Evolutionary conservation across 2,797 vertebrate genomes (phyloP).

Genomic region (Ptychadena robeensis): DNA sequence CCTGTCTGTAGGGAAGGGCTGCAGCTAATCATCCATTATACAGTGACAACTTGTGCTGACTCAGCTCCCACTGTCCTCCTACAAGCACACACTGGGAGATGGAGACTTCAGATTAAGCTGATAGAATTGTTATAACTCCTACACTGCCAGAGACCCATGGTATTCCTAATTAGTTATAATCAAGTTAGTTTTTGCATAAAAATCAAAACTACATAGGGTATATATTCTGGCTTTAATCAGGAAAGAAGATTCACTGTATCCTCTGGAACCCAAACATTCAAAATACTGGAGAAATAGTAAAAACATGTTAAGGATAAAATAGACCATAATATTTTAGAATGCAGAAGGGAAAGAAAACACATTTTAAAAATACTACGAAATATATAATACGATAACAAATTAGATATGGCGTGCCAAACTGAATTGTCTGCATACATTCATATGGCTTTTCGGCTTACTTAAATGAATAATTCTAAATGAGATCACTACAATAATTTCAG

Average conservation of each 20-base stretch:
- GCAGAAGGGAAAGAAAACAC: no score
- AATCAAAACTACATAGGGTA: neutral
- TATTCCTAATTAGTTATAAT: neutral
- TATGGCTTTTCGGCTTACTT: no score
- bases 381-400: no score
- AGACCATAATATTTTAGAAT: no score
- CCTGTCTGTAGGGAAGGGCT: slow-evolving; percentile 64
- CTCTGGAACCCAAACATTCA: no score
- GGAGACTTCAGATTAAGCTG: slow-evolving; percentile 42
- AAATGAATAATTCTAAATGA: no score
- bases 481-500: no score
- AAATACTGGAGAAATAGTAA: no score
- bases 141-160: slow-evolving; percentile 24
- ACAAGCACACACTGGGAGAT: slow-evolving; percentile 34
- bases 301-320: no score
- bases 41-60: slow-evolving; percentile 57
- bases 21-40: slow-evolving; percentile 68
- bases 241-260: no score
- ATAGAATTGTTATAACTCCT: slow-evolving; percentile 37
- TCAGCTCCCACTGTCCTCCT: slow-evolving; percentile 40
- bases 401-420: neutral
- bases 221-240: no score
- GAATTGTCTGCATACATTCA: neutral
- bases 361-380: no score
- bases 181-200: neutral